Conservation (phyloP, 2,888 invertebrate genomes). For the Busseola fusca region DNA sequence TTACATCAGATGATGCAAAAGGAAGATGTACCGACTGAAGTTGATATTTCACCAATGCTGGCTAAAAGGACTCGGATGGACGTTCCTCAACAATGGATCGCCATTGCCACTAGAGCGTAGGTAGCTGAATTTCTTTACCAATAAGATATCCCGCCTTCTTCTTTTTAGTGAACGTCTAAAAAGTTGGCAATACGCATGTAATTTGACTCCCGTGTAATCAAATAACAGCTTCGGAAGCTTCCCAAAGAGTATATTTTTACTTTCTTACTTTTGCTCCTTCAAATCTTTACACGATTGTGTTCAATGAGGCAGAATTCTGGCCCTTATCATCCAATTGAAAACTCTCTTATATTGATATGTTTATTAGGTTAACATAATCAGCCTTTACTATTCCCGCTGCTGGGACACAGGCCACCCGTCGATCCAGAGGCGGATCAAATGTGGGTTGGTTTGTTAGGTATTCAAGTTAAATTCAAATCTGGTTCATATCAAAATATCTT, state of each 20-base stretch:
- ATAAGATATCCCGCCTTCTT: neutral
- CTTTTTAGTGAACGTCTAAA: conserved; percentile 7
- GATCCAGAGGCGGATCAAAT: neutral
- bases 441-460: neutral
- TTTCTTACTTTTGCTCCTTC: conserved; percentile 12
- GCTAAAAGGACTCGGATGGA: neutral
- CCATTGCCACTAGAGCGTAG: neutral
- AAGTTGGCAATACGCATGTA: conserved; percentile 35
- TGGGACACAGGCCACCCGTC: neutral
- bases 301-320: neutral
- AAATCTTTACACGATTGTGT: neutral
- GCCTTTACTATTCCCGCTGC: neutral
- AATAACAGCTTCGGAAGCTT: conserved; percentile 10
- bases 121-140: neutral
- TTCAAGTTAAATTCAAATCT: neutral
- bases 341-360: neutral
- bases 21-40: neutral
- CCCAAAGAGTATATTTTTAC: conserved; percentile 38
- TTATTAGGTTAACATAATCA: neutral
- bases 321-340: neutral
- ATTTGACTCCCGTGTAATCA: conserved; percentile 27
- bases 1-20: neutral
- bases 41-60: neutral
- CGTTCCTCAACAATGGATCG: conserved; percentile 2
- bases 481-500: neutral